Base-by-base conservation (phyloP, 2,113 vertebrate species). In the Taxidea taxus region DNA sequence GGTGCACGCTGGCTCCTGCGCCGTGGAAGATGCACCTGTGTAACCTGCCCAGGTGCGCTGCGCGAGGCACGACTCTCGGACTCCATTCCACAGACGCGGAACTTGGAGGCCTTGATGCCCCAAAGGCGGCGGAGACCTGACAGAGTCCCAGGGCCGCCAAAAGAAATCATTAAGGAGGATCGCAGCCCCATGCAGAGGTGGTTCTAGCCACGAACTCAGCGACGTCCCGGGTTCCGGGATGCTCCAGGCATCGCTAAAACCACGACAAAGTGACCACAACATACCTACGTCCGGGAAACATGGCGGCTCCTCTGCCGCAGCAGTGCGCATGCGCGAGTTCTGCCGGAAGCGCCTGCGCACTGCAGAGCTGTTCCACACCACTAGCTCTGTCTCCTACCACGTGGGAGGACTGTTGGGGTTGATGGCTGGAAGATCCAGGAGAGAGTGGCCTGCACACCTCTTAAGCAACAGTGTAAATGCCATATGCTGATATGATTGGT, bases 181-280 rank as follows among this genome's bases (percentile, higher is more conserved):
- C 13, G 27, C 72, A 75, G 42, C 25, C 39, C 72, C 72, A 29
- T 29, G 72, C 39, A 27, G 44, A 25, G 72, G 42, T 44, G 7
- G 42, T 44, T 25, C 13, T 29, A 44, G 72, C 72, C 42, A 44
- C 25, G 25, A 27, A 44, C 25, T 44, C 25, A 9, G 42, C 25
- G 14, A 7, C 25, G 13, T 29, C 42, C 14, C 25, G 27, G 14
- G 0, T 42, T 9, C 42, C 42, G 12, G 42, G 37, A 6, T 6
- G 23, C 23, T 39, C 39, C 23, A 25, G 12, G 23, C 3, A 25
- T 23, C 6, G 12, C 70, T 25, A 27, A 27, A 74, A 3, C 39
- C 37, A 74, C 70, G 11, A 13, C 70, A 14, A 0, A 0, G 70
- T 0, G 2, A 27, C 21, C 11, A 6, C 39, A 25, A 13, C 1